Conservation (phyloP, 2,888 invertebrate genomes). For the Catocala sponsa region DNA sequence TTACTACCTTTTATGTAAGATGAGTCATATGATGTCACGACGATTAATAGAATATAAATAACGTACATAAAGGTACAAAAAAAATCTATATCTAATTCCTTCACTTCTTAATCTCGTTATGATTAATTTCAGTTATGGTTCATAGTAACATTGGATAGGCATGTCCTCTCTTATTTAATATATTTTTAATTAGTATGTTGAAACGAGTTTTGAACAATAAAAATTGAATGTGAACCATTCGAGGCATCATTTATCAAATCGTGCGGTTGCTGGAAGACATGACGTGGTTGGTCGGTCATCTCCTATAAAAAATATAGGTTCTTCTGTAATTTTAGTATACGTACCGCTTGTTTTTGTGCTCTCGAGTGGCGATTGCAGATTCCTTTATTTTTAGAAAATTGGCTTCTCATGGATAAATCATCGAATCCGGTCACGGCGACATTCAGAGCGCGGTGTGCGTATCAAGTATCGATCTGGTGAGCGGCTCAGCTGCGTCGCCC, state of each 20-base stretch:
- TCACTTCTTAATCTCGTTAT: too few relatives aligned
- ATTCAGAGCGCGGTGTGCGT: constrained; percentile 81
- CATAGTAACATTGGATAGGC: too few relatives aligned
- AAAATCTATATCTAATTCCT: too few relatives aligned
- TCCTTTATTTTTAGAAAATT: constrained; percentile 59
- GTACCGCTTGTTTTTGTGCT: constrained; percentile 46
- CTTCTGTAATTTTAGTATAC: constrained; percentile 37
- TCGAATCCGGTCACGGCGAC: constrained; percentile 74
- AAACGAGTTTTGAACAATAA: too few relatives aligned
- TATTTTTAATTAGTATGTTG: too few relatives aligned
- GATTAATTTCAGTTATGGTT: too few relatives aligned
- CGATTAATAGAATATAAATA: too few relatives aligned
- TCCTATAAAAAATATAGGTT: constrained; percentile 51
- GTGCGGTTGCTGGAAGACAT: constrained; percentile 31
- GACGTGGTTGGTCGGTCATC: constrained; percentile 33
- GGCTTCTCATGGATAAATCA: constrained; percentile 60
- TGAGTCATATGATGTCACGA: constrained; percentile 14
- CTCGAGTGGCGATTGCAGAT: constrained; percentile 37
- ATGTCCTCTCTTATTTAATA: too few relatives aligned
- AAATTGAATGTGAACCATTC: constrained; percentile 22
- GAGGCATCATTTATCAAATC: constrained; percentile 23
- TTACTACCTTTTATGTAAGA: constrained; percentile 12
- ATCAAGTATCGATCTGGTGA: constrained; percentile 83
- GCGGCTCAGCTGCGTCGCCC: constrained; percentile 78
- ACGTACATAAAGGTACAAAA: too few relatives aligned